phyloP scores from a whole-genome alignment of 2,113 vertebrate species.

The Antechinus stuartii region DNA sequence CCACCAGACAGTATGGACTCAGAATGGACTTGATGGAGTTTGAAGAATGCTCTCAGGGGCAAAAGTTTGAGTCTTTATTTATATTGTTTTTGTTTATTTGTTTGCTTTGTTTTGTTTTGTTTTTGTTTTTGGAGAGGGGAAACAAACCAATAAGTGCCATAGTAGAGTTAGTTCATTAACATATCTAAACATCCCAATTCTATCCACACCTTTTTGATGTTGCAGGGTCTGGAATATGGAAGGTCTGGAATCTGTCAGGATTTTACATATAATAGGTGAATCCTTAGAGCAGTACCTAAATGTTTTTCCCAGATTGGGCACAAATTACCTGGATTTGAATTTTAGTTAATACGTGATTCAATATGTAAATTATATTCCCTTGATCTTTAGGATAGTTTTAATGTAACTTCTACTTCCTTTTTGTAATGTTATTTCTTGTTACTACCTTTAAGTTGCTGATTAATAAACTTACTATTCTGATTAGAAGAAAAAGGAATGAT shows the following conservation, averaged over 20 bases:
- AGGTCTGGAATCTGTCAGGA: background rate
- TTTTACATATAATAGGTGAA: too few species aligned
- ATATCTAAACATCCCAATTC: background rate
- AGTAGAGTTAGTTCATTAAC: too few species aligned
- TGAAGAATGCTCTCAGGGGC: background rate
- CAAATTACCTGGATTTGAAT: background rate
- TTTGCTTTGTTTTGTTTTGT: too few species aligned
- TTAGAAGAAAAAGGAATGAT: too few species aligned
- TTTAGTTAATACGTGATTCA: background rate
- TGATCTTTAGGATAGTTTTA: background rate
- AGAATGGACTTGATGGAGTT: background rate
- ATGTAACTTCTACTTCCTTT: too few species aligned
- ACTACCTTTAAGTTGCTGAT: too few species aligned
- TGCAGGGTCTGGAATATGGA: background rate
- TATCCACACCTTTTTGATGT: background rate
- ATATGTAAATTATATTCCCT: background rate
- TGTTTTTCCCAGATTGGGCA: background rate
- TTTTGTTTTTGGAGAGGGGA: too few species aligned
- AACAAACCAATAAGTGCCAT: background rate
- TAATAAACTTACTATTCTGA: too few species aligned
- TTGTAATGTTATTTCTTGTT: too few species aligned
- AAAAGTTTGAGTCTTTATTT: background rate
- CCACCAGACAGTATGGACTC: background rate
- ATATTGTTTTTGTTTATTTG: too few species aligned
- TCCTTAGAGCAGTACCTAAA: background rate